These are phyloP conservation scores for Gymnosoma rotundatum DNA, from an alignment of 2,888 invertebrate species.

Conservation along the genomic window DNA sequence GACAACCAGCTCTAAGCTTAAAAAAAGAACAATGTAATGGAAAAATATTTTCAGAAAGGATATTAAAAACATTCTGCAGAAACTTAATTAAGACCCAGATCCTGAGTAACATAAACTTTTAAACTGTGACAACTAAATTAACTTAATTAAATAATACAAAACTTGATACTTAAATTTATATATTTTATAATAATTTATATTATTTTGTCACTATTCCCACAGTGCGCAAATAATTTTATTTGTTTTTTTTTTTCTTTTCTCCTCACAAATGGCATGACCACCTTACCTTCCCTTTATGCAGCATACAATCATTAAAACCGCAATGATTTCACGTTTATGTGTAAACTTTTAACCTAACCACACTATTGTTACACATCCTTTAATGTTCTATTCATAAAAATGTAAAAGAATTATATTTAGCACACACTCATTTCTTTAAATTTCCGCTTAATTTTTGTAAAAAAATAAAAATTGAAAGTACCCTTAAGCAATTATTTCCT, in stretches of 20 bases:
- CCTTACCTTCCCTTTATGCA: not conserved
- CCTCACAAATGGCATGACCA: not conserved
- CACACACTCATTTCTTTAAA: slow-evolving; percentile 52
- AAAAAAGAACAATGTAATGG: no score
- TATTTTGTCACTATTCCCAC: no score
- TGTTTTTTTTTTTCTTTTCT: not conserved
- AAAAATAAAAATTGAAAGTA: slow-evolving; percentile 19
- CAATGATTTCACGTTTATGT: slow-evolving; percentile 15
- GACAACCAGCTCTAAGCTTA: no score
- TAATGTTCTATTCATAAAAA: slow-evolving; percentile 33
- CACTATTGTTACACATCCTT: slow-evolving; percentile 9
- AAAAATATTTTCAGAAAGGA: no score
- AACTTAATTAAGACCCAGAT: no score
- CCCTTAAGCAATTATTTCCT: slow-evolving; percentile 53
- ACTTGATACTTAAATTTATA: no score
- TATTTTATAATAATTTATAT: no score
- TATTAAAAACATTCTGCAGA: no score
- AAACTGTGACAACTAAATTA: no score
- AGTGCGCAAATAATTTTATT: not conserved
- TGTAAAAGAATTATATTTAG: slow-evolving; percentile 8
- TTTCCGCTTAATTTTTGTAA: slow-evolving; percentile 49
- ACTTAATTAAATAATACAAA: no score
- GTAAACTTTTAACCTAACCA: slow-evolving; percentile 29
- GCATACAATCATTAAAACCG: slow-evolving; percentile 5
- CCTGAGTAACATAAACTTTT: no score